These are phyloP conservation scores for Dryadula phaetusa DNA, from an alignment of 2,888 invertebrate genomes.

Conservation along the genomic window DNA sequence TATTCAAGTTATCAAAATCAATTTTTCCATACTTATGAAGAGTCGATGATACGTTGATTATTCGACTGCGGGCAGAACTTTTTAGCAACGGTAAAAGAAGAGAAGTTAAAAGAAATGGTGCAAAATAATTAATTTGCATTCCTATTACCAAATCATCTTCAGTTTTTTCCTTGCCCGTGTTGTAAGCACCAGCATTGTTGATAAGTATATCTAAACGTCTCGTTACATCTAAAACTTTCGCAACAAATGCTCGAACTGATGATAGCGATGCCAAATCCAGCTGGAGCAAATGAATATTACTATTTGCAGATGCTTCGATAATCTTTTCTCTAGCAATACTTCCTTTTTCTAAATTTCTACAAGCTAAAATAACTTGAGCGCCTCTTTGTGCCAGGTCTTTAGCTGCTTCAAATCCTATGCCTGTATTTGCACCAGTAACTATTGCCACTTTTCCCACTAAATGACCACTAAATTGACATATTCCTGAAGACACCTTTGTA, in stretches of 20 bases:
- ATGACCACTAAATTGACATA: slow-evolving; percentile 46
- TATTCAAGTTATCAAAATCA: slow-evolving; percentile 47
- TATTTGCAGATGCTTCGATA: slow-evolving; percentile 50
- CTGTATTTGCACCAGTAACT: slow-evolving; percentile 92
- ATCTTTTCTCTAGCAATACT: slow-evolving; percentile 71
- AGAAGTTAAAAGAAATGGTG: slow-evolving; percentile 87
- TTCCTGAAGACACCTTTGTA: slow-evolving; percentile 39
- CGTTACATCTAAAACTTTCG: slow-evolving; percentile 75
- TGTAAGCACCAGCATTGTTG: slow-evolving; percentile 84
- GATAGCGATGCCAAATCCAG: slow-evolving; percentile 78
- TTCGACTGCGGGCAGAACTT: slow-evolving; percentile 57
- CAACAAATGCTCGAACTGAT: slow-evolving; percentile 84
- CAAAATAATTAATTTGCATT: slow-evolving; percentile 85
- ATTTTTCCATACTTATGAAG: slow-evolving; percentile 53
- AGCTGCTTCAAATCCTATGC: slow-evolving; percentile 90
- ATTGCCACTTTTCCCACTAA: slow-evolving; percentile 89
- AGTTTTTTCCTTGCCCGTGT: slow-evolving; percentile 67
- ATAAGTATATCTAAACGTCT: slow-evolving; percentile 81
- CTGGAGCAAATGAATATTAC: slow-evolving; percentile 60
- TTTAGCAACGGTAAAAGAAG: slow-evolving; percentile 76
- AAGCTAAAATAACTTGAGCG: slow-evolving; percentile 91
- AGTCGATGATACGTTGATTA: slow-evolving; percentile 61
- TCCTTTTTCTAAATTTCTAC: slow-evolving; percentile 88
- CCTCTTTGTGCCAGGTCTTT: slow-evolving; percentile 87
- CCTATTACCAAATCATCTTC: slow-evolving; percentile 84